Evolutionary conservation across 1,140 invertebrate genomes (phyloP).

Genomic region (Drosophila serrata): DNA sequence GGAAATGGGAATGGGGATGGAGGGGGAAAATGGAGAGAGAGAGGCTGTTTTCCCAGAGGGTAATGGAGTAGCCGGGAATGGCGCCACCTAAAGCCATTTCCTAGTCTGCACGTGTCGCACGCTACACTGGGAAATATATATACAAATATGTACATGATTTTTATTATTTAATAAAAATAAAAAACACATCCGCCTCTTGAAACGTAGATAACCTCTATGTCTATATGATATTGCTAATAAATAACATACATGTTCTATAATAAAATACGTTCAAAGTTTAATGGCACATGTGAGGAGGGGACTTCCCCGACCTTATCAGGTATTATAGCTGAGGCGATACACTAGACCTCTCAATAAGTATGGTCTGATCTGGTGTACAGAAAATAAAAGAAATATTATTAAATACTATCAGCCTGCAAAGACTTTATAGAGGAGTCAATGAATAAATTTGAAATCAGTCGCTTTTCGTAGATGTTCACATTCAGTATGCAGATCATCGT

Average conservation of each 20-base stretch:
- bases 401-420: not conserved
- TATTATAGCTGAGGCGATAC: not conserved
- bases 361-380: not conserved
- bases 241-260: not conserved
- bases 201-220: not conserved
- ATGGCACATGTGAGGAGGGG: not conserved
- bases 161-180: not conserved
- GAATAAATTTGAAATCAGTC: not conserved
- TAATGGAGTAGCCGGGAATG: slow-evolving; percentile 12
- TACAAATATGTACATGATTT: not conserved
- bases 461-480: not conserved
- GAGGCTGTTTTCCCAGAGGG: slow-evolving; percentile 12
- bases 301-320: slow-evolving; percentile 1
- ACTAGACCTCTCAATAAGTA: not conserved
- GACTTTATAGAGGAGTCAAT: not conserved
- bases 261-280: slow-evolving; percentile 1
- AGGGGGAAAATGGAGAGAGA: not conserved
- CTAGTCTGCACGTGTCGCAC: slow-evolving; percentile 56
- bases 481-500: not conserved
- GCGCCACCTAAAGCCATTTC: slow-evolving; percentile 46
- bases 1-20: not conserved
- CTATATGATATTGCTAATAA: no score
- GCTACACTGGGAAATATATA: slow-evolving; percentile 5
- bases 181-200: no score
- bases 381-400: not conserved